A percentile compares a stretch with the other conserved stretches of the same genome.
phyloP scores from a whole-genome alignment of 2,888 invertebrate genomes.

The Galeruca laticollis region DNA sequence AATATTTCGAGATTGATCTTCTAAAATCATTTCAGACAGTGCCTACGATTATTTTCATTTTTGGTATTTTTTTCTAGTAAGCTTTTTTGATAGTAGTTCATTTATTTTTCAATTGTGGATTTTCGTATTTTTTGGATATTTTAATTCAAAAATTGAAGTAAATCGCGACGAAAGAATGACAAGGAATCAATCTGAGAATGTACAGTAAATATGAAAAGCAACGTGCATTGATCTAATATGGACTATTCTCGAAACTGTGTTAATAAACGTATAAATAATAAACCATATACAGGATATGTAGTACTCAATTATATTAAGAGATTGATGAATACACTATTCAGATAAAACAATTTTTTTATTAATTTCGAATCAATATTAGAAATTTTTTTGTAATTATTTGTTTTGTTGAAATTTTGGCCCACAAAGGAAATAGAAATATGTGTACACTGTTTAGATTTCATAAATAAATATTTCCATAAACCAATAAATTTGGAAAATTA shows the following conservation, averaged over 20 bases:
- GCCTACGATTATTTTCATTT: slow-evolving; percentile 24
- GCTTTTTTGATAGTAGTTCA: background rate
- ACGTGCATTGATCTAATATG: slow-evolving; percentile 22
- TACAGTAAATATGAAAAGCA: slow-evolving; percentile 17
- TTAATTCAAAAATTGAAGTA: background rate
- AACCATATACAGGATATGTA: too few species aligned
- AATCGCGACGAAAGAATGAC: background rate
- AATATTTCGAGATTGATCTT: slow-evolving; percentile 26
- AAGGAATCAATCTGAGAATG: slow-evolving; percentile 18
- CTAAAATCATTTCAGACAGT: slow-evolving; percentile 21
- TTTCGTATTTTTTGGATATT: background rate
- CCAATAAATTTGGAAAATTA: too few species aligned
- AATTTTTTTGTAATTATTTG: too few species aligned
- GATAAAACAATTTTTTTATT: too few species aligned
- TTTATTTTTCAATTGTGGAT: background rate
- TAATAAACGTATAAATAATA: background rate
- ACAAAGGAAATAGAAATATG: too few species aligned
- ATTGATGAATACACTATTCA: too few species aligned
- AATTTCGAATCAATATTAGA: too few species aligned
- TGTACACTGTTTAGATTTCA: too few species aligned
- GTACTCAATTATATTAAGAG: too few species aligned
- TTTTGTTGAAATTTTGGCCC: too few species aligned
- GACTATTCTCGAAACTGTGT: background rate
- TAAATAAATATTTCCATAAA: too few species aligned
- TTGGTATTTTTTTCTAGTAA: background rate